Base-by-base conservation (phyloP, 2,888 invertebrate species). In the Pristionchus mayeri region DNA sequence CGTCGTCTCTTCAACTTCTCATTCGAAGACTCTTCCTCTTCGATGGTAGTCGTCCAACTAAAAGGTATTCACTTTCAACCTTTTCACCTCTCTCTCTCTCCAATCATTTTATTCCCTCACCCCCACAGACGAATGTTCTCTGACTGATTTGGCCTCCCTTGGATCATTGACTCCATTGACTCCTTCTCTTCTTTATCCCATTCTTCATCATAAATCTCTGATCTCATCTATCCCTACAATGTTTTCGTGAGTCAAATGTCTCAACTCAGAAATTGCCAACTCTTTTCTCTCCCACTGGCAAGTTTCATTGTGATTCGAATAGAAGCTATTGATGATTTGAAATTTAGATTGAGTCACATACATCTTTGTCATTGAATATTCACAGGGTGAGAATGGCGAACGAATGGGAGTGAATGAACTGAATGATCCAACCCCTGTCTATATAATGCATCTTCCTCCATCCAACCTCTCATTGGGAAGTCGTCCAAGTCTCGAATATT, bases 201-300 rank as follows among this genome's bases (percentile, higher is more conserved):
- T 37, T 37, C 67, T 67, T 37, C 67, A 67, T 67, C 67, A 67
- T 67, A 67, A 67, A 67, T 67, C 67, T 67, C 67, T 21, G 21
- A 67, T 67, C 67, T 37, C 67, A 37, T 37, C 67, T 67, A 27
- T 60, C 54, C 16, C 67, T 21, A 21, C 67, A 37, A 67, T 37
- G 67, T 67, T 67, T 67, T 67, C 67, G 34, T 37, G 67, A 67
- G 67, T 67, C 34, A 67, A 67, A 67, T 67, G 67, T 67, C 37
- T 67, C 67, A 67, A 37, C 27, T 67, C 34, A 67, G 37, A 67
- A 21, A 67, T 63, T n/a, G 27, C 37, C 27, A 37, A 18, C 37
- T 37, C 67, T 2, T 67, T n/a, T n/a, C n/a, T n/a, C n/a, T n/a
- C n/a, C n/a, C n/a, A n/a, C n/a, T n/a, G n/a, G n/a, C n/a, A n/a